Evolutionary conservation across 2,888 invertebrate genomes (phyloP), one percentile per base, ranked within the genome.

Genomic region (Noctua janthe): DNA sequence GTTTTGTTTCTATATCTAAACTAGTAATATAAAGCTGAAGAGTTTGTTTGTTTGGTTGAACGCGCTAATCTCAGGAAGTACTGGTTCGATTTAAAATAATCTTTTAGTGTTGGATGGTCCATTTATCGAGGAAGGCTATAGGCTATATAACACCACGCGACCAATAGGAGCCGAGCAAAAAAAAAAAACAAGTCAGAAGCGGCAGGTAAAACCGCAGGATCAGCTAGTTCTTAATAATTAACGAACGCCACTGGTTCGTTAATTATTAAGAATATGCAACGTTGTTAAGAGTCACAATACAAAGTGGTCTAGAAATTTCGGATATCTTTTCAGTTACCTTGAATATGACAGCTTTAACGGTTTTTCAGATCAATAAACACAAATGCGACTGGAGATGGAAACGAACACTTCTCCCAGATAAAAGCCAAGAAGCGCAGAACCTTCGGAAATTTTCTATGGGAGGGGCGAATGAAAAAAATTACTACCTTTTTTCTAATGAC

Each of bases 391-490:
- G 76, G 72, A 7, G 75, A 82, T 11, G 89, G 87, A 49, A 86
- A 74, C 15, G 77, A 88, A 51, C 84, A 84, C 49, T 78, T 89
- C 49, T 74, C 71, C 20, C 71, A 82, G 70, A 74, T 54, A 1
- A 67, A 88, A 56, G 1, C 15, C 5, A 81, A 29, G 23, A 81
- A 56, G 56, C 66, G 66, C 0, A 64, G 54, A 6, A 17, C 43
- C 15, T 71, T 66, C 78, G 94, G 94, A 1, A 87, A 87, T 43
- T 91, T 89, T 39, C 82, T 96, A 0, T 96, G 94, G 92, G 92
- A 94, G 69, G 95, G 96, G 0, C 89, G 90, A 1, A 29, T 91
- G 47, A 92, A 91, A 11, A 89, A 84, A 62, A 70, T 94, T 51
- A 96, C 94, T 0, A 85, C 84, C 15, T 80, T 89, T n/a, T 20